Evolutionary conservation across 2,113 vertebrate genomes (phyloP), one percentile per base, ranked within the genome.

Genomic region (Eudorcas thomsonii): DNA sequence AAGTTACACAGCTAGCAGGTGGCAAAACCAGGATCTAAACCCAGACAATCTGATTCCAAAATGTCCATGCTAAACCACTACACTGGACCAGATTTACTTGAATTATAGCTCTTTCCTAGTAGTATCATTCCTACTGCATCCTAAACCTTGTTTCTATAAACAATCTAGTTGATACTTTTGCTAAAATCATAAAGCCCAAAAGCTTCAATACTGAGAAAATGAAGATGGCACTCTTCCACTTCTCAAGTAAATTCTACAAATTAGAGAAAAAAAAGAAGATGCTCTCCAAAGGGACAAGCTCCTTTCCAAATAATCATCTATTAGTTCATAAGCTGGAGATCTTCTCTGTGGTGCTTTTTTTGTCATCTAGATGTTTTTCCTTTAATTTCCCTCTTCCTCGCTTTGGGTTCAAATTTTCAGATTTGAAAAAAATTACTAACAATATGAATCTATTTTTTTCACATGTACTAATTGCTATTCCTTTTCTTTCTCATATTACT

Each of bases 401-500:
- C 48, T 80, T 90, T 78, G 30, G 26, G 25, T 64, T 74, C 55
- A 9, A 52, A 33, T 48, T 89, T 91, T 88, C 36, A 89, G 45
- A 82, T 33, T 85, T 26, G 30, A 60, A 86, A 87, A 84, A 87
- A 36, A 81, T 62, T 52, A 87, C 1, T 80, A 89, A 91, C 67
- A 4, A 52, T 59, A 74, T 12, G 1, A 94, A 59, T 93, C 43
- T 93, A 39, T 50, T 84, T 94, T 59, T 50, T 85, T 5, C 25
- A 23, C 60, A 62, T 36, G 26, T 71, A 80, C 10, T 88, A 82
- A 60, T 1, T 62, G 43, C 19, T 84, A 90, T 85, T 90, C 97
- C 60, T 92, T 98, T 97, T 94, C 23, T 26, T 78, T 88, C 28
- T 50, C 50, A 74, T 36, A 83, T 36, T 94, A 84, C 57, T 88